Conservation (phyloP, 2,888 invertebrate genomes). For the Mylabris sibirica region DNA sequence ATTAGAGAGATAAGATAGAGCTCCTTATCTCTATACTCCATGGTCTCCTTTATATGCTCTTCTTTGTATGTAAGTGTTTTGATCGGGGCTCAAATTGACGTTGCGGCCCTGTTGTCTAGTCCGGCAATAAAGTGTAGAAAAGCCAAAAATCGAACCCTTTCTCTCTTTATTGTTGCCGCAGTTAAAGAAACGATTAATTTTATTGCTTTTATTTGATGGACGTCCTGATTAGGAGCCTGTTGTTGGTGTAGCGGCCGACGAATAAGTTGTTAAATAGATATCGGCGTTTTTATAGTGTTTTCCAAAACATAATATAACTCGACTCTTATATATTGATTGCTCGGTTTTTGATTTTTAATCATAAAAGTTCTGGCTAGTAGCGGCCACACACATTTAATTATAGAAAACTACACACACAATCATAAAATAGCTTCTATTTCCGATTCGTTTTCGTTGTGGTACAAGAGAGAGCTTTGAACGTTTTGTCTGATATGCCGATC, state of each 20-base stretch:
- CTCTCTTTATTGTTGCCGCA: conserved; percentile 28
- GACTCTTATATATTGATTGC: conserved; percentile 41
- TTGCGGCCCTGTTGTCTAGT: too few species aligned
- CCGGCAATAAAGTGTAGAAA: background rate
- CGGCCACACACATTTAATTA: conserved; percentile 45
- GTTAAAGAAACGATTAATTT: conserved; percentile 38
- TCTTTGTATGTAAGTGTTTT: too few species aligned
- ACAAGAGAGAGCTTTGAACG: conserved; percentile 20
- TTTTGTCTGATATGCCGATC: conserved; percentile 23
- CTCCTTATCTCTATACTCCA: too few species aligned
- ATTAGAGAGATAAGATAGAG: too few species aligned
- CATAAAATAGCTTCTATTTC: conserved; percentile 37
- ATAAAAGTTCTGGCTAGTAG: conserved; percentile 36
- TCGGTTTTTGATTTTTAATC: conserved; percentile 45
- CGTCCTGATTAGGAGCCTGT: conserved; percentile 25
- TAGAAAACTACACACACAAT: conserved; percentile 27
- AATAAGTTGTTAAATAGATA: conserved; percentile 56
- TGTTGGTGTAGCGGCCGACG: conserved; percentile 36
- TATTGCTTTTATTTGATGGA: conserved; percentile 33
- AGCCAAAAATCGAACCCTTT: conserved; percentile 26
- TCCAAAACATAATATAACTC: conserved; percentile 43
- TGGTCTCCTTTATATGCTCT: too few species aligned
- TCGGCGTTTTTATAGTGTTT: conserved; percentile 51
- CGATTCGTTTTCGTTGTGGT: conserved; percentile 10
- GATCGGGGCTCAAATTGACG: too few species aligned